Base-by-base conservation (phyloP, 2,797 vertebrate species). In the Acanthis flammea region DNA sequence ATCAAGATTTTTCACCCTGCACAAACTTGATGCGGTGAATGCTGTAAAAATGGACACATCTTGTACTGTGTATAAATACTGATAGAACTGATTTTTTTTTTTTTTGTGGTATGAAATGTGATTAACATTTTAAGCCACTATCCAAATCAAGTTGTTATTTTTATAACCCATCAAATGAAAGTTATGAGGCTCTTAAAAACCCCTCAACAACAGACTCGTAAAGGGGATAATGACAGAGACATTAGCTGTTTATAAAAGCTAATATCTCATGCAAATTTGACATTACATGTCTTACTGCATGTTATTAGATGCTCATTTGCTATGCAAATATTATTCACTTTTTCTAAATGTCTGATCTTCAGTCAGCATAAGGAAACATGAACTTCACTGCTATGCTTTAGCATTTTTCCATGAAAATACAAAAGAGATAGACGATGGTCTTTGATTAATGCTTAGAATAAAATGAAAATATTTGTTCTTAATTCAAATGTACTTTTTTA, bases 171-270 rank as follows among this genome's bases (percentile, higher is more conserved):
- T 93, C 95, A 93, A 78, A 71, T 76, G 79, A 97, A 97, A 97
- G 94, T 96, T 70, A 94, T 67, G 45, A 84, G 81, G 35, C 77
- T 91, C 55, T 97, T 80, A 94, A 91, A 96, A 95, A 73, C 19
- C 57, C 91, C 66, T 94, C 90, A 95, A 91, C 62, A 86, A 93
- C 86, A 92, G 77, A 65, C 44, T 97, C 72, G 55, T 95, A 92
- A 96, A 89, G 55, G 60, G 70, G 45, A 96, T 96, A 97, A 97
- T 97, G 92, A 97, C 85, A 95, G 96, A 96, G 79, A 89, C 75
- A 92, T 97, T 96, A 96, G 62, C 74, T 96, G 79, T 92, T 96
- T 95, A 94, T 94, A 94, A 96, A 90, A 96, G 77, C 88, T 94
- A 95, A 84, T 95, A 90, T 57, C 73, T 97, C 92, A 96, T 95